Percentiles rank a stretch among this genome's conserved stretches.
These are phyloP conservation scores for Carassius gibelio DNA, from an alignment of 2,113 vertebrate genomes.

Conservation along the genomic window DNA sequence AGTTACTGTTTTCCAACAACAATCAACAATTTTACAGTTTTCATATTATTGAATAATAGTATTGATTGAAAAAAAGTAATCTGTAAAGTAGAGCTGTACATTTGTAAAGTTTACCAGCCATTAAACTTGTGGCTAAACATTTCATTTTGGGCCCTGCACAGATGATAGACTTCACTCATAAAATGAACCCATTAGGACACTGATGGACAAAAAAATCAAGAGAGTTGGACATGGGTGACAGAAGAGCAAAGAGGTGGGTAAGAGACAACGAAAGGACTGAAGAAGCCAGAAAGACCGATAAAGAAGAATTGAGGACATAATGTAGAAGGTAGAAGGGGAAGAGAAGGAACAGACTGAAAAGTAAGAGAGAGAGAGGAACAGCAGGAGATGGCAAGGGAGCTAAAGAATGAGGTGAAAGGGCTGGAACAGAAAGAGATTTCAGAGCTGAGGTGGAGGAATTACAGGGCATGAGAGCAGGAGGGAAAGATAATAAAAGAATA, in stretches of 20 bases:
- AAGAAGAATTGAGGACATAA: not conserved
- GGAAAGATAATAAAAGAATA: conserved; percentile 35
- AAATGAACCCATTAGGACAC: not conserved
- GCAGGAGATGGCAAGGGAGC: not conserved
- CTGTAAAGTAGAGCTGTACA: no score
- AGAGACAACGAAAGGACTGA: not conserved
- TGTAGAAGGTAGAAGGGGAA: not conserved
- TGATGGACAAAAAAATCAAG: not conserved
- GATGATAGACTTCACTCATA: not conserved
- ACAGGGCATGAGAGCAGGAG: not conserved
- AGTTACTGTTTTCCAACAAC: not conserved
- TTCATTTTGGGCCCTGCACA: not conserved
- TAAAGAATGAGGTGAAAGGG: conserved; percentile 20
- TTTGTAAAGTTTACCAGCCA: not conserved
- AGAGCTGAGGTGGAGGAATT: conserved; percentile 17
- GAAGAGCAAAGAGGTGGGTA: not conserved
- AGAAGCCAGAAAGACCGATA: not conserved
- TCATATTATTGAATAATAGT: no score
- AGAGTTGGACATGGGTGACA: not conserved
- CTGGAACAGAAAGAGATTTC: not conserved
- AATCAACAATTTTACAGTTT: no score
- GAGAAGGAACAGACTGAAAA: not conserved
- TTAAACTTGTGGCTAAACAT: not conserved
- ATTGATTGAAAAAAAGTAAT: no score
- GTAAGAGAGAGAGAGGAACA: not conserved